Evolutionary conservation across 2,888 invertebrate species (phyloP).

Genomic region (Phyllotreta cruciferae): DNA sequence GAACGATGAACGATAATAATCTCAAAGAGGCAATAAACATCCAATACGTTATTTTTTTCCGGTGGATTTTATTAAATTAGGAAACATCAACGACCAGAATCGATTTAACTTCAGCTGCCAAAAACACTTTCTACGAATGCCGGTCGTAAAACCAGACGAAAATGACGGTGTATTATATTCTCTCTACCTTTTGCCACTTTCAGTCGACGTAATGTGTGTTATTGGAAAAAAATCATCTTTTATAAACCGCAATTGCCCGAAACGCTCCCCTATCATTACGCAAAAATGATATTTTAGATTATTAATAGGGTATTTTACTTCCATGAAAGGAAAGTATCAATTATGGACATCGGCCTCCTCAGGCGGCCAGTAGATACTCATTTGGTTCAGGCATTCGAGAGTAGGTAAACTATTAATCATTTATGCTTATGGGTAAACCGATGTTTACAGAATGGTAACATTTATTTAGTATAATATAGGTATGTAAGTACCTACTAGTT

Average conservation of each 20-base stretch:
- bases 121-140: slow-evolving; percentile 12
- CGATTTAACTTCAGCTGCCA: too few species aligned
- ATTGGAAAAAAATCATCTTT: slow-evolving; percentile 25
- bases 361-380: slow-evolving; percentile 21
- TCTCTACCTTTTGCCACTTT: slow-evolving; percentile 21
- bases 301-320: slow-evolving; percentile 28
- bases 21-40: too few species aligned
- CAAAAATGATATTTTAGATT: slow-evolving; percentile 31
- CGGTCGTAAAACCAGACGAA: slow-evolving; percentile 2
- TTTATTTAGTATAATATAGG: too few species aligned
- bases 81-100: too few species aligned
- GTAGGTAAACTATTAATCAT: slow-evolving; percentile 17
- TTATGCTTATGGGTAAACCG: slow-evolving; percentile 16
- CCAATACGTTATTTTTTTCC: too few species aligned
- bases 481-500: too few species aligned
- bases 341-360: slow-evolving; percentile 19
- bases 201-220: slow-evolving; percentile 25
- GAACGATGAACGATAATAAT: too few species aligned
- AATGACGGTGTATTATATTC: slow-evolving; percentile 16
- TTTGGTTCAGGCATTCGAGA: slow-evolving; percentile 15
- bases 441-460: too few species aligned
- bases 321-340: slow-evolving; percentile 25
- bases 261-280: slow-evolving; percentile 26
- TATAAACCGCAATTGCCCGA: slow-evolving; percentile 20
- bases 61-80: too few species aligned